Conservation (phyloP, 2,888 invertebrate species). For the Litoditis marina region DNA sequence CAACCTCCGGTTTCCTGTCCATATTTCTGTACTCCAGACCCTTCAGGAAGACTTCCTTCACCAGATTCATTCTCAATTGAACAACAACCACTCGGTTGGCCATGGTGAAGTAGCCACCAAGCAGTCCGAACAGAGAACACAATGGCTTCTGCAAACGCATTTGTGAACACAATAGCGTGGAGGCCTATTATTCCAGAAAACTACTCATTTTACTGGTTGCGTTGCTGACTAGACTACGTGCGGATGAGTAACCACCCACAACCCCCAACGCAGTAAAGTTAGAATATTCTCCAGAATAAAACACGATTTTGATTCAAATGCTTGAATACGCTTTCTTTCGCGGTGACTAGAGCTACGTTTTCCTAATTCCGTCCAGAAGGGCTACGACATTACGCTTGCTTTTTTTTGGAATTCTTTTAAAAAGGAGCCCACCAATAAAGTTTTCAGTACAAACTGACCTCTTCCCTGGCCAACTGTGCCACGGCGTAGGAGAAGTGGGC, state of each 20-base stretch:
- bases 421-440: background rate
- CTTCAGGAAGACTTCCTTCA: conserved; percentile 24
- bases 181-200: background rate
- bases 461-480: conserved; percentile 25
- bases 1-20: conserved; percentile 28
- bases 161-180: background rate
- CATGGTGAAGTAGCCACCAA: conserved; percentile 25
- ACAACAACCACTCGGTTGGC: conserved; percentile 18
- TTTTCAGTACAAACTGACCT: conserved; percentile 22
- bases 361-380: too few relatives aligned
- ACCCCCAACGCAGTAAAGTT: too few relatives aligned
- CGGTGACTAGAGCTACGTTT: too few relatives aligned
- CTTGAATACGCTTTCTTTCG: too few relatives aligned
- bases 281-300: too few relatives aligned
- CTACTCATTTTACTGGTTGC: too few relatives aligned
- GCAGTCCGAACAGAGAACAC: conserved; percentile 29
- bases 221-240: too few relatives aligned
- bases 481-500: conserved; percentile 27
- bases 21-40: conserved; percentile 25
- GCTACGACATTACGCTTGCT: too few relatives aligned
- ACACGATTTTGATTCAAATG: too few relatives aligned
- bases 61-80: conserved; percentile 16
- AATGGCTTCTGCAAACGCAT: conserved; percentile 37
- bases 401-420: background rate
- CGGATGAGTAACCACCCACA: too few relatives aligned